Base-by-base conservation (phyloP, 2,888 invertebrate genomes). In the Himalopsyche japonica region DNA sequence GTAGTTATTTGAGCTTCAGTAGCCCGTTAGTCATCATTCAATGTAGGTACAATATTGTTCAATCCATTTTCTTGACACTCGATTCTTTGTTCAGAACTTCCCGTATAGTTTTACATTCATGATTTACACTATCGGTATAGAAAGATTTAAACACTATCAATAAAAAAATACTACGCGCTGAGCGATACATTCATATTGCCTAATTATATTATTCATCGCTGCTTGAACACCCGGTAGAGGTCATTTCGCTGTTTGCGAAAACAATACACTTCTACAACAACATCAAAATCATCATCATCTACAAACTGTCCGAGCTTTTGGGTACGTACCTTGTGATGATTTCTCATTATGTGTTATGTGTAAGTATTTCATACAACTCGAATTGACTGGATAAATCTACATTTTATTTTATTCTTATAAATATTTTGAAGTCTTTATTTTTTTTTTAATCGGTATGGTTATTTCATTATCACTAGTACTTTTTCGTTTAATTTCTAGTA, bases 261-360 rank as follows among this genome's bases (percentile, higher is more conserved):
- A 57, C 57, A 57, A 57, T 57, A 57, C 57, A 57, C 20, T 24
- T 20, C 57, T 24, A 57, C 57, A 49, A 57, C 57, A 57, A 49
- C 49, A 49, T 49, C 49, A 49, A 18, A 15, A 27, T 27, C 76
- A 12, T 24, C 76, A 76, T 27, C 76, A 32, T n/a, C 76, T 32
- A 76, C 76, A 76, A 76, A 76, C 32, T 34, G 34, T 76, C 76
- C n/a, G 34, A 27, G 32, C 34, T 76, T 43, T 43, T 27, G 76
- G 76, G 76, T 76, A 76, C 76, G 76, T 76, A 76, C 34, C 76
- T 76, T 76, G 76, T 76, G 57, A 57, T 20, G 57, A 57, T 57
- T 57, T 20, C 57, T 57, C 57, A 57, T 20, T 43, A 1, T 57
- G 57, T 57, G 57, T 57, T 57, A n/a, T 57, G 24, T 57, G 57